Evolutionary conservation across 2,888 invertebrate genomes (phyloP).

Genomic region (Netelia melanura): DNA sequence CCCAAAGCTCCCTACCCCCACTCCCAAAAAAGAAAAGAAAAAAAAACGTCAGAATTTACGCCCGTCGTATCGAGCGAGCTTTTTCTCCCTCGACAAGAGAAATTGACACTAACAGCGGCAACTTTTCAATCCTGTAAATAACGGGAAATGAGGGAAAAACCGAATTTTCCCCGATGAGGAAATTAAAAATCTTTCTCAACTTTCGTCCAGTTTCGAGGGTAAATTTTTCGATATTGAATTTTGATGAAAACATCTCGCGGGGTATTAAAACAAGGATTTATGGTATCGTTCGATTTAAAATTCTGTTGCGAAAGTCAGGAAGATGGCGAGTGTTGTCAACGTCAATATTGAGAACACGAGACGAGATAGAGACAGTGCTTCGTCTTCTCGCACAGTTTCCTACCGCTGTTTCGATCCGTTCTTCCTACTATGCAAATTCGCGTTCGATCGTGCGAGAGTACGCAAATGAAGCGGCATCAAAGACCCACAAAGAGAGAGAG

Average conservation of each 20-base stretch:
- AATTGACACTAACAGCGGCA: too few species aligned
- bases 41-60: too few species aligned
- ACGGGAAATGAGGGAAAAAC: too few species aligned
- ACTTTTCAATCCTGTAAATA: too few species aligned
- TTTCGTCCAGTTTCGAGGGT: too few species aligned
- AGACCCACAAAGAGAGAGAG: neutral
- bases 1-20: neutral
- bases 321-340: neutral
- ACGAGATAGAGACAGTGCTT: neutral
- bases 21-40: neutral
- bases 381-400: neutral
- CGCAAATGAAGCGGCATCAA: conserved; percentile 41
- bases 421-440: conserved; percentile 17
- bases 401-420: neutral
- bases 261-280: too few species aligned
- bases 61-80: too few species aligned
- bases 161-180: too few species aligned
- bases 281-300: neutral
- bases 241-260: too few species aligned
- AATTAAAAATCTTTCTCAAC: too few species aligned
- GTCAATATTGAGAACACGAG: neutral
- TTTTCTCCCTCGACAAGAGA: too few species aligned
- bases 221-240: too few species aligned
- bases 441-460: conserved; percentile 23
- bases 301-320: neutral